These are phyloP conservation scores for Podotricha telesiphe DNA, from an alignment of 2,888 invertebrate genomes.

Conservation along the genomic window DNA sequence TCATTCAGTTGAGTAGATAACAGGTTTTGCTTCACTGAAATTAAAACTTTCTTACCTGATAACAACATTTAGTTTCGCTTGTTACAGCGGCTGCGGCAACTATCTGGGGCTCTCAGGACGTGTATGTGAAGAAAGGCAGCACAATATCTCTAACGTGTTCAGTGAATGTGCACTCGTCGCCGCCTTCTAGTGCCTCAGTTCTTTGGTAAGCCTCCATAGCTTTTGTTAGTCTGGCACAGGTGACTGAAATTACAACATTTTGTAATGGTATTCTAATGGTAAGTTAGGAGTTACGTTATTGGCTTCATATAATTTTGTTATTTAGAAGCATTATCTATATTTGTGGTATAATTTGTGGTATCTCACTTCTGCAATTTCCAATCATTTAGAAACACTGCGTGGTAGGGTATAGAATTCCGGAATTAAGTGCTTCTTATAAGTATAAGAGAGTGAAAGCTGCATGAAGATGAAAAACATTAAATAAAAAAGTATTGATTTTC, in stretches of 20 bases:
- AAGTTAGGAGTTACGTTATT: no score
- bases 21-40: constrained; percentile 11
- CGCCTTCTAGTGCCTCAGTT: constrained; percentile 87
- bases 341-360: no score
- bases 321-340: no score
- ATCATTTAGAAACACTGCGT: no score
- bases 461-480: no score
- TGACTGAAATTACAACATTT: not conserved
- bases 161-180: constrained; percentile 93
- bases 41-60: constrained; percentile 29
- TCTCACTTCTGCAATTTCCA: no score
- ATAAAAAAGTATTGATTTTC: no score
- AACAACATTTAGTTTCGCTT: constrained; percentile 57
- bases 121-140: constrained; percentile 95
- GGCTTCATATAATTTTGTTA: no score
- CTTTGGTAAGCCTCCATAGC: constrained; percentile 81
- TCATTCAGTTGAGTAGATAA: constrained; percentile 38
- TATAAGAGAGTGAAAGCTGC: no score
- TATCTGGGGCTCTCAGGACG: constrained; percentile 93
- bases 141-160: constrained; percentile 95
- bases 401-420: no score
- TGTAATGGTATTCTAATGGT: not conserved
- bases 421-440: no score
- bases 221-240: not conserved
- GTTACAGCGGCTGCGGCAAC: constrained; percentile 93